These are phyloP conservation scores for Stegostoma tigrinum DNA, from an alignment of 2,113 vertebrate genomes.

Conservation along the genomic window DNA sequence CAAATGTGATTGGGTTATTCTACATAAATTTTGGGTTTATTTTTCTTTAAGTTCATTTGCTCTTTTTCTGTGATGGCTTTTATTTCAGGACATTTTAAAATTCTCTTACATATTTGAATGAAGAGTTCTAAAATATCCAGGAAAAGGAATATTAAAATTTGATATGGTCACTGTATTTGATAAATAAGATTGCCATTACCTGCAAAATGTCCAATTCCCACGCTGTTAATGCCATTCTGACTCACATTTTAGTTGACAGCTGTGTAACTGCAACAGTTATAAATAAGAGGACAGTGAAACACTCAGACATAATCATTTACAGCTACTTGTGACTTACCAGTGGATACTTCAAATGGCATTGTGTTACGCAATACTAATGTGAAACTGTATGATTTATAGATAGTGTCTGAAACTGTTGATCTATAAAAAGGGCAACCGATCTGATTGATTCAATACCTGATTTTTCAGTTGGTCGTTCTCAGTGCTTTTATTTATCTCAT, in stretches of 20 bases:
- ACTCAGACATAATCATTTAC: constrained; percentile 32
- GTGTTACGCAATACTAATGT: constrained; percentile 34
- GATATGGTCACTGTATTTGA: background rate
- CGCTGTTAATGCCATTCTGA: background rate
- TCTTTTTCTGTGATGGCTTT: no score
- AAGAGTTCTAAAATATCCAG: background rate
- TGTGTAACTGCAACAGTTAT: constrained; percentile 18
- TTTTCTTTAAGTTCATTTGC: no score
- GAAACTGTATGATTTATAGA: constrained; percentile 38
- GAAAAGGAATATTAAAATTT: background rate
- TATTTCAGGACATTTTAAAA: background rate
- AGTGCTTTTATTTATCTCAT: background rate
- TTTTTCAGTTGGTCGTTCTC: background rate
- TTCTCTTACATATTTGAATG: background rate
- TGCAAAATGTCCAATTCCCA: constrained; percentile 15
- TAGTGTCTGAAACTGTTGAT: background rate
- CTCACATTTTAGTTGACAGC: constrained; percentile 12
- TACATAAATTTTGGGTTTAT: no score
- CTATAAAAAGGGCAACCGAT: background rate
- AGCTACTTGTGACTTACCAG: constrained; percentile 19
- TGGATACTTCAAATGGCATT: constrained; percentile 35
- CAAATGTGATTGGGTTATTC: background rate
- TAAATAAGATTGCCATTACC: background rate
- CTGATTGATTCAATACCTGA: background rate
- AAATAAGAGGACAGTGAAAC: constrained; percentile 31